These are phyloP conservation scores for Cataglyphis hispanica DNA, from an alignment of 1,140 invertebrate genomes.

Conservation along the genomic window DNA sequence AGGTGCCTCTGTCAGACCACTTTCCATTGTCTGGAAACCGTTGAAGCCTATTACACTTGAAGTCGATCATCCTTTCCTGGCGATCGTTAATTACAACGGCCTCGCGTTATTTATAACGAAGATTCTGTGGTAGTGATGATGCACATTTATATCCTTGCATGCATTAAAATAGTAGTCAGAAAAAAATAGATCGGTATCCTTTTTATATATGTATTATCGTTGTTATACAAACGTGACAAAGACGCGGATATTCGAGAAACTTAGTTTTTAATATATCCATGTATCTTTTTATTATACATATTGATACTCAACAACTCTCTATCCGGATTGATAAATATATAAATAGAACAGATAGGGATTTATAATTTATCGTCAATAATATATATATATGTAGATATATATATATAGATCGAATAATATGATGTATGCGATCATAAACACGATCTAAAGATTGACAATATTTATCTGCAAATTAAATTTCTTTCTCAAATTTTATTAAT, in stretches of 20 bases:
- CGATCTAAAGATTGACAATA: background rate
- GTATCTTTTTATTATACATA: background rate
- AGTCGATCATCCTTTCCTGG: constrained; percentile 70
- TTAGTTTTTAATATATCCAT: background rate
- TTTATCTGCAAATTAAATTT: constrained; percentile 8
- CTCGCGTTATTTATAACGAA: constrained; percentile 19
- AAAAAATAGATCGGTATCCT: background rate
- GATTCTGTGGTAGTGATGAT: background rate
- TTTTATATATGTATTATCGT: background rate
- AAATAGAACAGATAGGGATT: background rate
- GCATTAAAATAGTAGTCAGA: constrained; percentile 7
- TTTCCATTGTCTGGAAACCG: constrained; percentile 67
- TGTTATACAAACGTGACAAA: background rate
- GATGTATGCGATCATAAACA: background rate
- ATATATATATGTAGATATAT: background rate
- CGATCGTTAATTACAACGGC: constrained; percentile 44
- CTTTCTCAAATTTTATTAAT: background rate
- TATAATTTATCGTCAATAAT: background rate
- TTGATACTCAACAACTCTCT: background rate
- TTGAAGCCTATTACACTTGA: constrained; percentile 65
- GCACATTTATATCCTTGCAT: background rate
- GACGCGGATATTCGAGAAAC: background rate
- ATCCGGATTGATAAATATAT: background rate
- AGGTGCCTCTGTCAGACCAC: constrained; percentile 71
- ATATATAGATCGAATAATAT: constrained; percentile 3